Conservation (phyloP, 2,888 invertebrate genomes). For the Macroteleia sp. region DNA sequence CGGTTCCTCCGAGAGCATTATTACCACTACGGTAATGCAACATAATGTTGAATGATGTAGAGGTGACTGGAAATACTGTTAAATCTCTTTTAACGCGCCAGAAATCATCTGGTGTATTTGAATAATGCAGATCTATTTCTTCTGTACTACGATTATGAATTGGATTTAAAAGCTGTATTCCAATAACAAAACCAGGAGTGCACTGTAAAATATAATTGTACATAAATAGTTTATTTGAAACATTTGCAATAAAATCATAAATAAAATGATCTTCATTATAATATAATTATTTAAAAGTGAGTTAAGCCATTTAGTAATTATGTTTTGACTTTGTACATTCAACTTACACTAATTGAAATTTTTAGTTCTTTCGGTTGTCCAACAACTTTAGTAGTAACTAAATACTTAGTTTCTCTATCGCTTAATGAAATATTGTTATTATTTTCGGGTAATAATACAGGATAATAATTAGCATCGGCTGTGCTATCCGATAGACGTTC, state of each 20-base stretch:
- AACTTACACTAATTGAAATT: constrained; percentile 68
- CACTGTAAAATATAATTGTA: too few species aligned
- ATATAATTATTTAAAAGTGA: too few species aligned
- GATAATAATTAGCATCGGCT: constrained; percentile 89
- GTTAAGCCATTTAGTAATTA: too few species aligned
- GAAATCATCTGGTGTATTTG: constrained; percentile 86
- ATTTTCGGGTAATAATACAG: constrained; percentile 89
- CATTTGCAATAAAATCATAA: too few species aligned
- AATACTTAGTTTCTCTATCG: constrained; percentile 91
- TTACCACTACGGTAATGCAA: constrained; percentile 92
- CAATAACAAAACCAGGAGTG: constrained; percentile 93
- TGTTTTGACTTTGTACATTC: too few species aligned
- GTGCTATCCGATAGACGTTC: constrained; percentile 88
- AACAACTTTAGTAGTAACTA: constrained; percentile 89
- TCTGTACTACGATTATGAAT: constrained; percentile 95
- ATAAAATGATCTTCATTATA: too few species aligned
- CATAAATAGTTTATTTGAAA: too few species aligned
- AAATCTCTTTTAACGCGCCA: constrained; percentile 94
- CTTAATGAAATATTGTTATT: constrained; percentile 86
- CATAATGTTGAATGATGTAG: constrained; percentile 92
- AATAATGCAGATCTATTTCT: constrained; percentile 91
- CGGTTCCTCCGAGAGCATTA: constrained; percentile 92
- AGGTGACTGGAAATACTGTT: constrained; percentile 95
- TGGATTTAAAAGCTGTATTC: constrained; percentile 95
- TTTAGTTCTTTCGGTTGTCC: constrained; percentile 84